phyloP scores from a whole-genome alignment of 2,113 vertebrate species.

The Thunnus thynnus region DNA sequence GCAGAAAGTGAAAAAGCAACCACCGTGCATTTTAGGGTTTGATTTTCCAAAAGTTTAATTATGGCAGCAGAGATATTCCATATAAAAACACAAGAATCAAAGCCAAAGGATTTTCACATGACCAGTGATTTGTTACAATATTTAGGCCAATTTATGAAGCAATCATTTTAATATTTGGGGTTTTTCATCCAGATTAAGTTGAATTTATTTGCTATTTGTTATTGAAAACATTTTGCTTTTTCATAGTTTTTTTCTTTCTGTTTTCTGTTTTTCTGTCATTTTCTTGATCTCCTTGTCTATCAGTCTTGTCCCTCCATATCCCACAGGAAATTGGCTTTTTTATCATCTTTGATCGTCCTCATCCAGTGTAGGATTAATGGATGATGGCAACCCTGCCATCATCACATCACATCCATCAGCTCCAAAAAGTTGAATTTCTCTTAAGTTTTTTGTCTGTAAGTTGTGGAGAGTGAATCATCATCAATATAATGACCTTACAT shows the following conservation, averaged over 20 bases:
- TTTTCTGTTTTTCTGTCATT: no score
- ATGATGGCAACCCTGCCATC: not conserved
- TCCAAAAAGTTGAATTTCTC: not conserved
- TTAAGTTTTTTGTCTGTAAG: not conserved
- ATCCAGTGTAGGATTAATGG: constrained; percentile 10
- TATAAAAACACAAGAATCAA: not conserved
- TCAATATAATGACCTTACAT: not conserved
- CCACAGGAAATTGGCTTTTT: no score
- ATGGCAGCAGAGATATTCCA: not conserved
- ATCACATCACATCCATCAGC: not conserved
- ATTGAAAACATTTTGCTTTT: not conserved
- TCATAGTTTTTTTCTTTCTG: no score
- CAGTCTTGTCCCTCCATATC: no score
- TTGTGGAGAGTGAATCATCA: not conserved
- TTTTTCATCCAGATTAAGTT: no score
- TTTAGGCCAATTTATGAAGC: not conserved
- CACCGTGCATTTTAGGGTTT: not conserved
- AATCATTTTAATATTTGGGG: no score
- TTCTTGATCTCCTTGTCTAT: no score
- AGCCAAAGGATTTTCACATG: not conserved
- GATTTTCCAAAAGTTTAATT: not conserved
- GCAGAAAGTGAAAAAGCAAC: constrained; percentile 28
- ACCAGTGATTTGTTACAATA: not conserved
- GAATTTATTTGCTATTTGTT: no score
- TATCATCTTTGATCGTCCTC: no score